Evolutionary conservation across 2,797 vertebrate species (phyloP), one percentile per base, ranked within the genome.

Genomic region (Clarias platycephalus): DNA sequence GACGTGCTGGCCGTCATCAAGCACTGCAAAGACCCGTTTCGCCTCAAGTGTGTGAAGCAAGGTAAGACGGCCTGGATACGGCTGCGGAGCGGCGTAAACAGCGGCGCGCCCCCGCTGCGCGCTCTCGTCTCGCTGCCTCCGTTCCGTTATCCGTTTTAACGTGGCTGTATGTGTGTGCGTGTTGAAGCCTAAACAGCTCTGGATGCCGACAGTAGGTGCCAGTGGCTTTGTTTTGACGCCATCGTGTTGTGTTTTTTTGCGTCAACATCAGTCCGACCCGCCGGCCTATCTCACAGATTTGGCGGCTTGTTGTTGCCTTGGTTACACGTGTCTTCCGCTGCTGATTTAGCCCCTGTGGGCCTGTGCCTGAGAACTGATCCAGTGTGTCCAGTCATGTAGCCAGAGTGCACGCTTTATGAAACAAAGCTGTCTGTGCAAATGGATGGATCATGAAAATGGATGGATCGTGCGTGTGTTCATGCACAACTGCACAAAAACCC

Each of bases 1-100:
- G 98, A 99, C 94, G 97, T 98, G 93, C 92, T 98, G 93, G 98
- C 98, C 86, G 97, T 99, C 82, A 97, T 99, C 91, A 97, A 97
- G 89, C 97, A 99, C 94, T 99, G 98, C 96, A 98, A 98, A 93
- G 98, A 98, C 93, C 98, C 97, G 89, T 96, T 99, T 90, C 96
- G 97, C 87, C 97, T 99, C 93, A 99, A 99, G 94, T 99, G 97
- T 94, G 98, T 99, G 90, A 97, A 96, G 88, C 97, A 98, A 98
- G 98, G 98, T 99, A 92, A 95, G 94, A 80, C 62, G 66, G 75
- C 85, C 81, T 34, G 66, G 72, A 71, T 22, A 22, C 66, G 70
- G 74, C 57, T 58, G 66, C 74, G 62, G 28, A 60, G 62, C 75
- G 40, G 63, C 63, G 81, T 85, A 84, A 87, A 88, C 88, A 86